phyloP scores from a whole-genome alignment of 2,113 vertebrate species.

The Dicaeum eximium region DNA sequence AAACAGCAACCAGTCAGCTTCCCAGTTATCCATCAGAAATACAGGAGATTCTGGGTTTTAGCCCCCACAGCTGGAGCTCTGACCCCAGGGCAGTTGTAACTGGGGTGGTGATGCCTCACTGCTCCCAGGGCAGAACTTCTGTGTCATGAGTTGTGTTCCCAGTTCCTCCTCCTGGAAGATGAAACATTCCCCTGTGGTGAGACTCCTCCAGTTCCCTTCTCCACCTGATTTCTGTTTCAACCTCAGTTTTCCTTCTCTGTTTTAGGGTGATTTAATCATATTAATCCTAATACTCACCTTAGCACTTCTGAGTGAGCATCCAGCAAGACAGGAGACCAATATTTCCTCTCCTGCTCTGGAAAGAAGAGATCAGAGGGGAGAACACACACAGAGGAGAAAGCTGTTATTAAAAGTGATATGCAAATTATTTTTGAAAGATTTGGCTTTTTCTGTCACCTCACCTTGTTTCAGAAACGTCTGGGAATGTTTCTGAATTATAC shows the following conservation, averaged over 20 bases:
- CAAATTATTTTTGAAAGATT: background rate
- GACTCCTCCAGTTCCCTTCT: background rate
- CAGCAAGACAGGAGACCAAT: background rate
- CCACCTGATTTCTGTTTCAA: background rate
- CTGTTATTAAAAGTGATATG: background rate
- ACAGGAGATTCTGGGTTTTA: background rate
- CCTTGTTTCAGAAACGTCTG: background rate
- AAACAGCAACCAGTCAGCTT: background rate
- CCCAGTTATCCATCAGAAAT: background rate
- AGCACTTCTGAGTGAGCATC: background rate
- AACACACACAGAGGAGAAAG: background rate
- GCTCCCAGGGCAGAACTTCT: background rate
- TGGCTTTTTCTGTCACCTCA: slow-evolving; percentile 12
- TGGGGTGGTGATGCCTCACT: background rate
- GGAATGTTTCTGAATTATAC: background rate
- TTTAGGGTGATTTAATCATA: background rate
- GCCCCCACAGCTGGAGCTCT: rapidly evolving
- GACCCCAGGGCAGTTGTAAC: background rate
- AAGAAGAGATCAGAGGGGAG: background rate
- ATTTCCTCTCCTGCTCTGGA: background rate
- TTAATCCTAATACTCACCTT: background rate
- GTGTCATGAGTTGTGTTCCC: background rate
- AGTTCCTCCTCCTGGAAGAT: background rate
- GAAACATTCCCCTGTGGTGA: background rate
- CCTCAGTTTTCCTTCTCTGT: background rate